Conservation (phyloP, 2,113 vertebrate genomes). For the Mola mola region DNA sequence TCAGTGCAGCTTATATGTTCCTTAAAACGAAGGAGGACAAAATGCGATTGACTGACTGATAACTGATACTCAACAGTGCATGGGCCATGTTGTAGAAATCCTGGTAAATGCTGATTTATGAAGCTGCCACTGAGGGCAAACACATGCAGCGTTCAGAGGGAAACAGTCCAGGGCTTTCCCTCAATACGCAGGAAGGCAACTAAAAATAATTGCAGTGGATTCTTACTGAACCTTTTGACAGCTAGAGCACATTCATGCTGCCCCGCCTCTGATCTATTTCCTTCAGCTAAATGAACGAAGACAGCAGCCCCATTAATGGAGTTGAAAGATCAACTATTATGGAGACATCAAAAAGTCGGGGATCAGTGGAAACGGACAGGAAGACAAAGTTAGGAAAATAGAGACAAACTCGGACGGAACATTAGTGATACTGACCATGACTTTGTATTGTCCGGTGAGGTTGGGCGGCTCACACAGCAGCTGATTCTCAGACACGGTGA, state of each 20-base stretch:
- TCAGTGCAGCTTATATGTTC: not conserved
- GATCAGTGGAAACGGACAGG: not conserved
- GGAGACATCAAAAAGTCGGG: conserved; percentile 24
- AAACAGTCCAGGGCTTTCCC: conserved; percentile 37
- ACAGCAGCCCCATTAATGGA: conserved; percentile 45
- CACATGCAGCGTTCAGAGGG: not conserved
- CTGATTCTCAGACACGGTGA: conserved; percentile 96
- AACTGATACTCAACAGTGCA: not conserved
- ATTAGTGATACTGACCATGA: conserved; percentile 89
- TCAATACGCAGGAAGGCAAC: conserved; percentile 43
- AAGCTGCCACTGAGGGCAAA: conserved; percentile 30
- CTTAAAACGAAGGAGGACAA: not conserved
- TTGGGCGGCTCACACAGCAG: conserved; percentile 95
- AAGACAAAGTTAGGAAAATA: conserved; percentile 1
- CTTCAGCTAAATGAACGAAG: conserved; percentile 54
- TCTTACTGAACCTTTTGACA: conserved; percentile 60
- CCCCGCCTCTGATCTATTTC: conserved; percentile 50
- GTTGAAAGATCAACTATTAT: conserved; percentile 45
- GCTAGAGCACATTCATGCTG: conserved; percentile 32
- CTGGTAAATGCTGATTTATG: conserved; percentile 15
- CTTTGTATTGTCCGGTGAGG: conserved; percentile 95
- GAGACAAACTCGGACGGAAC: not conserved
- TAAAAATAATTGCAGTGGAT: conserved; percentile 59
- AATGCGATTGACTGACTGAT: not conserved
- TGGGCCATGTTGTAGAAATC: conserved; percentile 4